These are phyloP conservation scores for Melangyna quadrimaculata DNA, from an alignment of 2,888 invertebrate genomes.

Conservation along the genomic window DNA sequence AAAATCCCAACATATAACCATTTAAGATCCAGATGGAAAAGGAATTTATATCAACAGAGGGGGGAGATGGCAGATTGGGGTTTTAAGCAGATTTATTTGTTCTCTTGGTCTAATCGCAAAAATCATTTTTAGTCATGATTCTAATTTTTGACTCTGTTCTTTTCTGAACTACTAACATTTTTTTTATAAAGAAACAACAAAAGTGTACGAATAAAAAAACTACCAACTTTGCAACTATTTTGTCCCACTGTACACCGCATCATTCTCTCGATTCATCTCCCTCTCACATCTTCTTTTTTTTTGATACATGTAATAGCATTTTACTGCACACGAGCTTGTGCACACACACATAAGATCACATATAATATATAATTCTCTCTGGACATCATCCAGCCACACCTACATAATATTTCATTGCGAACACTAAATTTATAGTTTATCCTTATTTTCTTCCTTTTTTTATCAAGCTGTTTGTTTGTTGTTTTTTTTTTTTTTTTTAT, in stretches of 20 bases:
- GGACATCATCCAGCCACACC: slow-evolving; percentile 70
- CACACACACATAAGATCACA: neutral
- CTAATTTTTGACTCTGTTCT: too few species aligned
- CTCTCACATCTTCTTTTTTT: neutral
- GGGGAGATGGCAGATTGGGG: too few species aligned
- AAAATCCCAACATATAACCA: too few species aligned
- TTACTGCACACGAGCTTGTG: slow-evolving; percentile 48
- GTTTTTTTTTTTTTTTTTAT: neutral
- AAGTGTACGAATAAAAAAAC: too few species aligned
- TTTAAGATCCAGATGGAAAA: too few species aligned
- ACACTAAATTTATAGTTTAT: slow-evolving; percentile 71
- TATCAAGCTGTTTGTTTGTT: slow-evolving; percentile 27
- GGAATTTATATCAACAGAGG: too few species aligned
- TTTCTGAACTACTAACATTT: neutral
- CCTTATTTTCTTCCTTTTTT: slow-evolving; percentile 34
- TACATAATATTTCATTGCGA: slow-evolving; percentile 69
- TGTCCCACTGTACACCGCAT: neutral
- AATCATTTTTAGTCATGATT: too few species aligned
- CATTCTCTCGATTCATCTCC: neutral
- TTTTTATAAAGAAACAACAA: too few species aligned
- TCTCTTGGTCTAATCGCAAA: too few species aligned
- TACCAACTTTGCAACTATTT: neutral
- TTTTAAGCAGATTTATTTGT: too few species aligned
- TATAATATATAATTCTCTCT: slow-evolving; percentile 38
- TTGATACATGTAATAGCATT: slow-evolving; percentile 5